Evolutionary conservation across 2,113 vertebrate species (phyloP).

Genomic region (Polypterus senegalus): DNA sequence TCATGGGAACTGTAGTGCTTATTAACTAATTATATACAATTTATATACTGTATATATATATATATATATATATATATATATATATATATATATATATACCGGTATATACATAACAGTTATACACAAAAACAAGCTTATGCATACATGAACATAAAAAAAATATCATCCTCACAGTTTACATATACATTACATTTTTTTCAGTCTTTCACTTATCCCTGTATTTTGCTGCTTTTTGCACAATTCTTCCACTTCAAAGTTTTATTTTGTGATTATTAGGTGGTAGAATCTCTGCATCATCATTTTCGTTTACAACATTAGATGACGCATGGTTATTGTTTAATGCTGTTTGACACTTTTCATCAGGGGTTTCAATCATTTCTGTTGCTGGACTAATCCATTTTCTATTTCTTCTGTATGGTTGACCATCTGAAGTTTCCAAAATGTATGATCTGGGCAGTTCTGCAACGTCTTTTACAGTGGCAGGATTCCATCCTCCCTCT

Average conservation of each 20-base stretch:
- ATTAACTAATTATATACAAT: too few species aligned
- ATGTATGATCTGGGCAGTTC: slow-evolving; percentile 9
- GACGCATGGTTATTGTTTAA: slow-evolving; percentile 2
- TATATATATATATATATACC: too few species aligned
- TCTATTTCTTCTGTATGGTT: slow-evolving; percentile 6
- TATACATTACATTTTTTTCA: too few species aligned
- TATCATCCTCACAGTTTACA: too few species aligned
- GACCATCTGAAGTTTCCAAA: slow-evolving; percentile 6
- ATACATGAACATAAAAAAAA: too few species aligned
- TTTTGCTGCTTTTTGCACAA: slow-evolving; percentile 5
- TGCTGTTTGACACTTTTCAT: slow-evolving; percentile 1
- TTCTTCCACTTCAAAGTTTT: slow-evolving; percentile 10
- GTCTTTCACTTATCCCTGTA: too few species aligned
- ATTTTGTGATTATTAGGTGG: neutral
- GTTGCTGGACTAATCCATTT: neutral
- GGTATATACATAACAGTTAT: too few species aligned
- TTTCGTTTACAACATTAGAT: slow-evolving; percentile 13
- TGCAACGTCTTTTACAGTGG: slow-evolving; percentile 3
- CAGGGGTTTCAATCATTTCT: neutral
- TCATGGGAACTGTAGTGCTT: too few species aligned
- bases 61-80: too few species aligned
- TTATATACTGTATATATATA: too few species aligned
- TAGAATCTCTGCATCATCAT: slow-evolving; percentile 1
- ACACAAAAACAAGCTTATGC: too few species aligned
- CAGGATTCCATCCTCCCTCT: slow-evolving; percentile 7